These are phyloP conservation scores for Rousettus madagascariensis DNA, from an alignment of 2,797 vertebrate genomes.

Conservation along the genomic window DNA sequence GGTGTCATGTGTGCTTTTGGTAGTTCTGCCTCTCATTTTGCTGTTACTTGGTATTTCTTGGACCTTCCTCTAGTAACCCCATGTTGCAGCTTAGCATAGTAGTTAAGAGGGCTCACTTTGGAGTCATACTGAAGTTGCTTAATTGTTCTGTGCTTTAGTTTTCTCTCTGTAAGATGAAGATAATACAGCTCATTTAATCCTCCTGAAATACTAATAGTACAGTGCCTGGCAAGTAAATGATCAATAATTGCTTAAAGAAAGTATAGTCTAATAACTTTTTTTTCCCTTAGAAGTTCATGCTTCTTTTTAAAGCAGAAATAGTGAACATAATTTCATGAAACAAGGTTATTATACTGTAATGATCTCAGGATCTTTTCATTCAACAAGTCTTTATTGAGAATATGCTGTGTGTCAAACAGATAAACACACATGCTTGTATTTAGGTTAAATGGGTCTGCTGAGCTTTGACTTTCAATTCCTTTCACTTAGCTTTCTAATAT, in stretches of 20 bases:
- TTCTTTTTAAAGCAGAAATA: conserved; percentile 32
- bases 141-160: background rate
- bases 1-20: background rate
- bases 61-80: background rate
- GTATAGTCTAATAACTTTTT: background rate
- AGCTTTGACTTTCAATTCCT: background rate
- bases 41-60: conserved; percentile 1
- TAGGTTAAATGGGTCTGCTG: background rate
- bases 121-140: background rate
- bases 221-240: background rate
- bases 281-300: background rate
- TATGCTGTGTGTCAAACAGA: background rate
- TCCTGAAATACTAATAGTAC: background rate
- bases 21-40: background rate
- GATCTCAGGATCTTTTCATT: background rate
- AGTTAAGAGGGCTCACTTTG: background rate
- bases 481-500: background rate
- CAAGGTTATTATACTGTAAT: background rate
- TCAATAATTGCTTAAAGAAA: conserved; percentile 30
- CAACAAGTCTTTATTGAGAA: background rate
- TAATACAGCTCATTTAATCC: conserved; percentile 24
- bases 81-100: background rate
- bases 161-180: conserved; percentile 19
- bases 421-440: background rate
- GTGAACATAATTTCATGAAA: background rate